Evolutionary conservation across 2,888 invertebrate species (phyloP), one percentile per base, ranked within the genome.

Genomic region (Dione juno): DNA sequence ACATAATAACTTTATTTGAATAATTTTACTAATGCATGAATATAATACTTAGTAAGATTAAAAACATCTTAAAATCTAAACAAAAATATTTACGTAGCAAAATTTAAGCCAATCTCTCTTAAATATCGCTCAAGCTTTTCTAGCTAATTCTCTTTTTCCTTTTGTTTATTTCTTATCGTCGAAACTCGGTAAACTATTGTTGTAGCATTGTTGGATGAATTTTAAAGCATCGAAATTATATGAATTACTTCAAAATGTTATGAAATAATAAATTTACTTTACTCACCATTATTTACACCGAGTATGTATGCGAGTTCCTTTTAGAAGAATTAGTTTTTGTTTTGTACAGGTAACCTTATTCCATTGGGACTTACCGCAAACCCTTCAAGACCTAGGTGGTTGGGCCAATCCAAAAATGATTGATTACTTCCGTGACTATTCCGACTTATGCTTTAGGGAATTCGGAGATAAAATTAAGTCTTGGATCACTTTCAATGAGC

Each of bases 401-500:
- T 94, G 93, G 93, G 84, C 94, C 0, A 94, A 94, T 77, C 92
- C 94, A 0, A 86, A 86, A 72, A 90, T 94, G 85, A 82, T 92
- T 35, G 91, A 94, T 67, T 94, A 93, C 79, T 94, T 94, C 88
- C 89, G 86, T 40, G 94, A 94, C 75, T 95, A 94, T 77, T 87
- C 95, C 5, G 88, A 92, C 69, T 64, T 95, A 1, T 92, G 94
- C 81, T 95, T 92, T 81, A 87, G 87, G 72, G 86, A 91, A 70
- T 95, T 94, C 76, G 95, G 95, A 41, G 92, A 91, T 76, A 90
- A 89, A 79, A 94, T 95, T 63, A 94, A 95, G 77, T 90, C 91
- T 8, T 96, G 96, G 95, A 94, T 95, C 58, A 96, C 96, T 0
- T 90, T 96, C 75, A 96, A 96, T 80, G 96, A 96, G 78, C 95